Conservation (phyloP, 2,113 vertebrate genomes). For the human (Homo sapiens) region GRCh38 chr4:38272001-38272500, state of each 20-base stretch:
- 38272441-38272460: neutral
- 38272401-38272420: neutral
- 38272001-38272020: too few species aligned
- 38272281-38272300: neutral
- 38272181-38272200: too few species aligned
- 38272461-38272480: neutral
- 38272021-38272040: too few species aligned
- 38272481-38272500: neutral
- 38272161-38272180: too few species aligned
- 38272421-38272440: neutral
- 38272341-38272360: neutral
- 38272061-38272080: too few species aligned
- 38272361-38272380: neutral
- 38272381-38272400: neutral
- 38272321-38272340: neutral
- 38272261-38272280: neutral
- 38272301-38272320: neutral
- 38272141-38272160: too few species aligned
- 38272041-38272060: too few species aligned
- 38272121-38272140: too few species aligned
- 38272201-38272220: too few species aligned
- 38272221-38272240: too few species aligned
- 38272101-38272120: too few species aligned
- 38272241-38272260: neutral
- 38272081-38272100: too few species aligned